Conservation (phyloP, 2,113 vertebrate genomes). For the Anguilla japonica region DNA sequence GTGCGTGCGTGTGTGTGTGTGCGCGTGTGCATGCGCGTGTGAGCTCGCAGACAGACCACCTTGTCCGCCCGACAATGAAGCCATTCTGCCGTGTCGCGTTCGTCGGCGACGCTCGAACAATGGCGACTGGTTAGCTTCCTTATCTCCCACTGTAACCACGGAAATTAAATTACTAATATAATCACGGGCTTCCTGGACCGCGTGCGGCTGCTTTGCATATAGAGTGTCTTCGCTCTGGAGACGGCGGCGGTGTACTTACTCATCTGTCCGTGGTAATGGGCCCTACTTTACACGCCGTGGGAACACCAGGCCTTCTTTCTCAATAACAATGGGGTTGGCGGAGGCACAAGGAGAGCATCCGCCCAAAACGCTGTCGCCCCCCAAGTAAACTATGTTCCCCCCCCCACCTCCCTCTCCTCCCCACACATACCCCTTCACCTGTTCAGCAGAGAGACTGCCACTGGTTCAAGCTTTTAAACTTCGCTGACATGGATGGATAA, state of each 20-base stretch:
- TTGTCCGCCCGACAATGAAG: conserved; percentile 59
- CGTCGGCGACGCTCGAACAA: conserved; percentile 45
- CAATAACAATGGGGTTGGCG: conserved; percentile 34
- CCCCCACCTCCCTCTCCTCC: background rate
- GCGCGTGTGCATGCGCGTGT: no score
- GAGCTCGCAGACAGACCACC: background rate
- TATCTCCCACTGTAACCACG: conserved; percentile 68
- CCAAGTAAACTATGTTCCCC: conserved; percentile 4
- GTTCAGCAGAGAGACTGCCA: no score
- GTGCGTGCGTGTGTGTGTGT: conserved; percentile 17
- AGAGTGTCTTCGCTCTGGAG: conserved; percentile 63
- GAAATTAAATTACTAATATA: conserved; percentile 79
- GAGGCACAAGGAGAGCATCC: background rate
- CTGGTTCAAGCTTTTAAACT: background rate
- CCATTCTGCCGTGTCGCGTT: conserved; percentile 44
- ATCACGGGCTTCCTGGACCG: conserved; percentile 68
- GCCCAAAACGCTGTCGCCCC: background rate
- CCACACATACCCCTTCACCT: no score
- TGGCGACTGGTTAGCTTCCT: conserved; percentile 55
- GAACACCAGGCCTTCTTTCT: conserved; percentile 52
- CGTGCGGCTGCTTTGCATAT: conserved; percentile 69
- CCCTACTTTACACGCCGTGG: conserved; percentile 50
- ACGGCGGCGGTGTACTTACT: conserved; percentile 59
- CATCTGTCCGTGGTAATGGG: conserved; percentile 57
- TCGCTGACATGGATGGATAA: background rate